Percentiles rank a stretch among this genome's conserved stretches.
These are phyloP conservation scores for Epinephelus fuscoguttatus DNA, from an alignment of 2,113 vertebrate genomes.

Conservation along the genomic window DNA sequence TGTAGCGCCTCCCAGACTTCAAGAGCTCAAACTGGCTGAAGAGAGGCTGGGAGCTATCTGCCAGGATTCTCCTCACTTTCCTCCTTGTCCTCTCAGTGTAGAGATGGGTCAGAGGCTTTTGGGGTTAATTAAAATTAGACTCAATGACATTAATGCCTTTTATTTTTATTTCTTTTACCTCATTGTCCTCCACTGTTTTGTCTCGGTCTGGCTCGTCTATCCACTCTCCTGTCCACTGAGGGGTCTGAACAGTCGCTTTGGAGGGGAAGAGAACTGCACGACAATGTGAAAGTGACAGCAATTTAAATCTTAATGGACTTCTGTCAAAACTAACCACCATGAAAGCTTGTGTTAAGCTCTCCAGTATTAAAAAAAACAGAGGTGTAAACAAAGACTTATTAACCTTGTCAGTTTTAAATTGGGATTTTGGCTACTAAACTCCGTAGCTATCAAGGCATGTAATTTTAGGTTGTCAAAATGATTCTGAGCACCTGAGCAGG, in stretches of 20 bases:
- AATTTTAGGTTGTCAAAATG: not conserved
- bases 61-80: no score
- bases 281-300: slow-evolving; percentile 3
- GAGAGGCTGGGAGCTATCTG: no score
- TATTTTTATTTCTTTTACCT: slow-evolving; percentile 26
- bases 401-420: not conserved
- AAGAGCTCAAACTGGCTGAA: no score
- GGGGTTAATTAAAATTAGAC: not conserved
- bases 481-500: not conserved
- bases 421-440: not conserved
- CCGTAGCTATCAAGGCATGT: not conserved
- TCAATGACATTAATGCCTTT: not conserved
- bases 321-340: not conserved
- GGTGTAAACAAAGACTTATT: not conserved
- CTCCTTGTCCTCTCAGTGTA: no score
- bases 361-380: not conserved
- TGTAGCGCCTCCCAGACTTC: no score
- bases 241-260: slow-evolving; percentile 62
- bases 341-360: not conserved
- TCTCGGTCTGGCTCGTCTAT: slow-evolving; percentile 53
- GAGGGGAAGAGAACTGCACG: slow-evolving; percentile 85
- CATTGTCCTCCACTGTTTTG: slow-evolving; percentile 12
- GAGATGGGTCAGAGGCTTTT: not conserved
- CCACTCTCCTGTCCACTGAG: slow-evolving; percentile 81
- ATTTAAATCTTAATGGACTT: not conserved